These are phyloP conservation scores for Cettia cetti DNA, from an alignment of 2,113 vertebrate genomes.

Conservation along the genomic window DNA sequence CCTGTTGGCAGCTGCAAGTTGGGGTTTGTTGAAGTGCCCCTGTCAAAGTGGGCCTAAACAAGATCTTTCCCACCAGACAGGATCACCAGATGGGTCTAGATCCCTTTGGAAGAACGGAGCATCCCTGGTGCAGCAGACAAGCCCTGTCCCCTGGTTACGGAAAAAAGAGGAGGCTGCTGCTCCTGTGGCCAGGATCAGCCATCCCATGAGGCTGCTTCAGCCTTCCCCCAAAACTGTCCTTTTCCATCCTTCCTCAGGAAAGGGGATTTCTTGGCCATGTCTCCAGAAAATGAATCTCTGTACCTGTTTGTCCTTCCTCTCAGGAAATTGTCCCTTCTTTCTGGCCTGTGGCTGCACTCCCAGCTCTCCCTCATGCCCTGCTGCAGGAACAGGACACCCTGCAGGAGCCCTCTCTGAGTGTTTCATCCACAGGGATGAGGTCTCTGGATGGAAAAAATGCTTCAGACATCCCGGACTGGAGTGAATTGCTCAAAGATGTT, in stretches of 20 bases:
- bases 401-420: neutral
- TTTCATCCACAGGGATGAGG: neutral
- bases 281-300: neutral
- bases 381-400: neutral
- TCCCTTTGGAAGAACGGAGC: neutral
- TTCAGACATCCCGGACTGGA: neutral
- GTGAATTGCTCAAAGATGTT: neutral
- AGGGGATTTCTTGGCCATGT: neutral
- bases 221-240: neutral
- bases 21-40: neutral
- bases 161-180: neutral
- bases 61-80: neutral
- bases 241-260: neutral
- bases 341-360: neutral
- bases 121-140: neutral
- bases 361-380: neutral
- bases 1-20: neutral
- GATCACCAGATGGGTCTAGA: neutral
- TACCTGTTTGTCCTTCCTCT: neutral
- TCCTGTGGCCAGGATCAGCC: neutral
- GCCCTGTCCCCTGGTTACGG: neutral
- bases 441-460: neutral
- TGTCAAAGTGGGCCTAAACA: fast-evolving
- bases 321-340: neutral
- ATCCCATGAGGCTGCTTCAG: neutral